Conservation (phyloP, 2,888 invertebrate species). For the Pristionchus mayeri region DNA sequence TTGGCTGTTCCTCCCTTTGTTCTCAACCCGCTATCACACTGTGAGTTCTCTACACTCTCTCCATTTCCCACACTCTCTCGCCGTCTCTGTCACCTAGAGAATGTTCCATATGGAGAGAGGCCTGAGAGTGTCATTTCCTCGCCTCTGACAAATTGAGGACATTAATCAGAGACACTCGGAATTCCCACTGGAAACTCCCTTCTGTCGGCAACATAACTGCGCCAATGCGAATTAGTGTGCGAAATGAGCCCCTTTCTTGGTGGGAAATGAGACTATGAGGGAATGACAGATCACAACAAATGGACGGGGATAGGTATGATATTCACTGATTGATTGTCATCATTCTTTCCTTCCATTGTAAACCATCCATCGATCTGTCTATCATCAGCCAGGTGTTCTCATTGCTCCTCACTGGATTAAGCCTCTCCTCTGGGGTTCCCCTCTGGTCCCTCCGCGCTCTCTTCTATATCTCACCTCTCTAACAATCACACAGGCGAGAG, state of each 20-base stretch:
- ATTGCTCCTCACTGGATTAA: slow-evolving; percentile 29
- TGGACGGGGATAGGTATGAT: slow-evolving; percentile 13
- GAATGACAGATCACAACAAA: slow-evolving; percentile 17
- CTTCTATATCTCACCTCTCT: neutral
- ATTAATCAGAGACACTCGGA: slow-evolving; percentile 29
- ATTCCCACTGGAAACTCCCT: neutral
- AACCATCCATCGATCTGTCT: slow-evolving; percentile 1
- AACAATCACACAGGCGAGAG: neutral
- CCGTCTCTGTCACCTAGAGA: neutral
- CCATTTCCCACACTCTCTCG: neutral
- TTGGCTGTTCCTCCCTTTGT: slow-evolving; percentile 11
- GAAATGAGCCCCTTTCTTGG: neutral
- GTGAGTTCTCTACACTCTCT: neutral
- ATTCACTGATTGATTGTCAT: slow-evolving; percentile 31
- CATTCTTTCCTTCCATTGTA: slow-evolving; percentile 4
- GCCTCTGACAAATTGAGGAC: slow-evolving; percentile 24
- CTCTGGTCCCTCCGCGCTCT: neutral
- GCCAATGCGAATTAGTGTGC: slow-evolving; percentile 31
- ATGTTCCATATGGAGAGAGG: too few relatives aligned
- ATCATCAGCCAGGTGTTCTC: slow-evolving; percentile 41
- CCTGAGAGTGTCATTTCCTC: neutral
- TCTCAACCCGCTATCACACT: slow-evolving; percentile 12
- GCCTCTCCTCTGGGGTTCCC: slow-evolving; percentile 22
- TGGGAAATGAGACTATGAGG: neutral
- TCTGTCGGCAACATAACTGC: neutral